These are phyloP conservation scores for Tipula helvola DNA, from an alignment of 2,888 invertebrate species.

Conservation along the genomic window DNA sequence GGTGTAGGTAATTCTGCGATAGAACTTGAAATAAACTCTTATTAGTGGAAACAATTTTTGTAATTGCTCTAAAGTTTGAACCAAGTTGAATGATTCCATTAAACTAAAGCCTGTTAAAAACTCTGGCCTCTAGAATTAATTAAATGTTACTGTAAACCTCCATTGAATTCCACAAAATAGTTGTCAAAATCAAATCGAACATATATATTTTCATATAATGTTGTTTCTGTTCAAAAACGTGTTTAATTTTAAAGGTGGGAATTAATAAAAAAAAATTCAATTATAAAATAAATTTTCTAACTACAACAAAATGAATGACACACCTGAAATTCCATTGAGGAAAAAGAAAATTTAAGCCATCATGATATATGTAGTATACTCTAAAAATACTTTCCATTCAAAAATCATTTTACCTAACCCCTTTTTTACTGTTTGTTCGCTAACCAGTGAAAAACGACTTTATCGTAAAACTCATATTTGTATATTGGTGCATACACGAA, in stretches of 20 bases:
- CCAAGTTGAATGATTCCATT: too few species aligned
- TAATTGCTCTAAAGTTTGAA: too few species aligned
- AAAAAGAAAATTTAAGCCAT: neutral
- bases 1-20: too few species aligned
- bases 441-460: neutral
- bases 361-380: neutral
- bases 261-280: neutral
- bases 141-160: too few species aligned
- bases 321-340: neutral
- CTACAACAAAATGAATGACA: neutral
- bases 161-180: too few species aligned
- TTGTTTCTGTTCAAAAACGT: neutral
- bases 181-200: too few species aligned
- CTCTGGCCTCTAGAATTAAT: too few species aligned
- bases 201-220: too few species aligned
- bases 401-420: neutral
- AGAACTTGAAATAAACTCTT: too few species aligned
- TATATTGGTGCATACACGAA: neutral
- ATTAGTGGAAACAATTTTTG: too few species aligned
- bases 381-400: neutral
- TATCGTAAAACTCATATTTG: neutral
- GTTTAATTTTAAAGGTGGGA: neutral
- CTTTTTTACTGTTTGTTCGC: neutral
- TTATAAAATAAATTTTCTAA: neutral
- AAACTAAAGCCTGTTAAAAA: too few species aligned